Percentiles rank a stretch among this genome's conserved stretches.
phyloP scores from a whole-genome alignment of 2,113 vertebrate genomes.

The Anthoscopus minutus region DNA sequence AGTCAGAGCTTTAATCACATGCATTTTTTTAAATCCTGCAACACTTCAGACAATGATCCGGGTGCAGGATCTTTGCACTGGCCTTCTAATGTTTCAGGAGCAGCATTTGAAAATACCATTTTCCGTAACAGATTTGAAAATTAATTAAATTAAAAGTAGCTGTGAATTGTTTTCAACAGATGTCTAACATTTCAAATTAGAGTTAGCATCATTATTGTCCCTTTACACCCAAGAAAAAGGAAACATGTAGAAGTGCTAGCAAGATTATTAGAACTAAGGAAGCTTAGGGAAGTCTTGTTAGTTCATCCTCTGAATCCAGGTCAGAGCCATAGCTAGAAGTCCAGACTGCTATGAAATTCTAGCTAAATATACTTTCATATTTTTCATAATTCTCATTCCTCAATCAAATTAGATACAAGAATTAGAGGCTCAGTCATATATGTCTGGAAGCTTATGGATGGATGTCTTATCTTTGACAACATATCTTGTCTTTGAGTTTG shows the following conservation, averaged over 20 bases:
- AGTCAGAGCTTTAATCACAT: neutral
- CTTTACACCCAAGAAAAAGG: neutral
- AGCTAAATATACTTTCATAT: neutral
- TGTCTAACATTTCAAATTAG: neutral
- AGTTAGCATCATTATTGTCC: neutral
- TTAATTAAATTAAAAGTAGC: neutral
- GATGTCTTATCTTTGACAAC: no score
- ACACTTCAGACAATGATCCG: neutral
- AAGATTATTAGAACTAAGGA: neutral
- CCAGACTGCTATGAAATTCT: neutral
- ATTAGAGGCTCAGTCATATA: neutral
- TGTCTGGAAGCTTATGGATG: neutral
- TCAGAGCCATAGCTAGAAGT: neutral
- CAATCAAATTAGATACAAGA: neutral
- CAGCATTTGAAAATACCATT: neutral
- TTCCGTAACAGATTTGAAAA: neutral
- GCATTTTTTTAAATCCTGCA: neutral
- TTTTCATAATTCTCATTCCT: neutral
- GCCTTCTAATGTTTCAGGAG: neutral
- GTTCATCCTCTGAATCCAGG: neutral
- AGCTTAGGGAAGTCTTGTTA: neutral
- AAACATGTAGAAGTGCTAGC: neutral
- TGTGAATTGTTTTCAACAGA: neutral
- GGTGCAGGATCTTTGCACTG: neutral
- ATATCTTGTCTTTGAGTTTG: neutral